Evolutionary conservation across 53 echinoderm and acorn worm species (phyloP).

Genomic region (Arbacia lixula): DNA sequence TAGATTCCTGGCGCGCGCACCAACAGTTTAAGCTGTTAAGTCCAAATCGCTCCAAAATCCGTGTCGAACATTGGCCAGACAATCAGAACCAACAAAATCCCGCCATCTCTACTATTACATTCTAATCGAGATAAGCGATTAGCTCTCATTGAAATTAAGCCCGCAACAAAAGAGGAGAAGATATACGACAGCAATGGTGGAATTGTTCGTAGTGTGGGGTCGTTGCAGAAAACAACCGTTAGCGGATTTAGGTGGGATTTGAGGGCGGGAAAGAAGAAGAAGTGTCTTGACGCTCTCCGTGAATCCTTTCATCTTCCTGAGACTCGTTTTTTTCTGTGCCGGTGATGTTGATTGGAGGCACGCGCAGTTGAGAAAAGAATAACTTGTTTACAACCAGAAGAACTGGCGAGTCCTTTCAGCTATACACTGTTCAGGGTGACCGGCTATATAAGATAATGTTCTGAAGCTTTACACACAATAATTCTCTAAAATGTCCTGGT

Average conservation of each 20-base stretch:
- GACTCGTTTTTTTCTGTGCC: neutral
- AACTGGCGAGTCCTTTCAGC: neutral
- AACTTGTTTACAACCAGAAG: slow-evolving; percentile 38
- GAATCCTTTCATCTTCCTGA: slow-evolving; percentile 35
- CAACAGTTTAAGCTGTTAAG: slow-evolving; percentile 27
- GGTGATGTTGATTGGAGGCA: slow-evolving; percentile 12
- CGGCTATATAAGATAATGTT: slow-evolving; percentile 29
- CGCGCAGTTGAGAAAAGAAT: slow-evolving; percentile 5
- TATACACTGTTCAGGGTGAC: neutral
- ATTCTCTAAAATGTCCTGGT: too few relatives aligned
- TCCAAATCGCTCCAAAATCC: slow-evolving; percentile 3
- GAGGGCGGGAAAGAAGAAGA: slow-evolving; percentile 24
- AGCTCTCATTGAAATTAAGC: slow-evolving; percentile 48
- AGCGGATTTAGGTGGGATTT: slow-evolving; percentile 39
- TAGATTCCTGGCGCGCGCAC: too few relatives aligned
- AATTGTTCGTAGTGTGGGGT: slow-evolving; percentile 35
- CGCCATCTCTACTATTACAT: slow-evolving; percentile 7
- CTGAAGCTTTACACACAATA: slow-evolving; percentile 4
- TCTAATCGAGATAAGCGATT: slow-evolving; percentile 42
- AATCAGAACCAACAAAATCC: slow-evolving; percentile 19
- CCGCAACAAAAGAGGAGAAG: neutral
- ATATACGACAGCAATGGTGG: slow-evolving; percentile 4
- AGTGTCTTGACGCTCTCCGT: neutral
- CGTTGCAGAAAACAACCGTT: slow-evolving; percentile 44
- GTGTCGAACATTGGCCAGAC: slow-evolving; percentile 1